Evolutionary conservation across 2,113 vertebrate genomes (phyloP), one percentile per base, ranked within the genome.

Genomic region (Macaca nemestrina): DNA sequence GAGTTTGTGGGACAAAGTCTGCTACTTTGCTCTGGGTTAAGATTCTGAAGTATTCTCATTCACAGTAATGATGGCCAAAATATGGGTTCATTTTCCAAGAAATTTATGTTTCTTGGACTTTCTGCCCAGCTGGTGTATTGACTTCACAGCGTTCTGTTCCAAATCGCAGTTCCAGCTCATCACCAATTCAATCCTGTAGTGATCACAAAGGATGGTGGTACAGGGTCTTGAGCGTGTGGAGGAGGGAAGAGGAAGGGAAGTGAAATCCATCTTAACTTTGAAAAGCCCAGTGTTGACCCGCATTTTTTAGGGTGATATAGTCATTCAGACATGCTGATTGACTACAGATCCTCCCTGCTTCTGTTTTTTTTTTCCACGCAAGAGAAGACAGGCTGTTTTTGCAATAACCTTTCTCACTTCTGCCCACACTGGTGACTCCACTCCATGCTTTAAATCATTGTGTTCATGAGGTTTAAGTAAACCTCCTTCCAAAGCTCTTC

Each of bases 61-160:
- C 96, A 80, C 85, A 94, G 92, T 30, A 14, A 79, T 97, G 95
- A 83, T 1, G 96, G 98, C 98, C 98, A 98, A 92, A 98, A 95
- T 43, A n/a, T 90, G 97, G 94, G 98, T 97, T 98, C 97, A 95
- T 98, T 97, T 98, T 98, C 98, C 98, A 98, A 98, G 98, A 98
- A 98, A 98, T 91, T 68, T 97, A 82, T 95, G 95, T 98, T 97
- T 98, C 97, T 97, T 98, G 97, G 97, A 95, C 96, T 90, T 76
- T 0, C 83, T 97, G 93, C 95, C 96, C 94, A 97, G 98, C 96
- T 98, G 97, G 97, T 55, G 52, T 96, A 96, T 96, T 96, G 98
- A 98, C 98, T 98, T 96, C 90, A 89, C 38, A 55, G 97, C 14
- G 67, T 73, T 97, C 87, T 75, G 93, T 96, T 98, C 98, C 98